Evolutionary conservation across 2,888 invertebrate species (phyloP).

Genomic region (Dexiosoma caninum): DNA sequence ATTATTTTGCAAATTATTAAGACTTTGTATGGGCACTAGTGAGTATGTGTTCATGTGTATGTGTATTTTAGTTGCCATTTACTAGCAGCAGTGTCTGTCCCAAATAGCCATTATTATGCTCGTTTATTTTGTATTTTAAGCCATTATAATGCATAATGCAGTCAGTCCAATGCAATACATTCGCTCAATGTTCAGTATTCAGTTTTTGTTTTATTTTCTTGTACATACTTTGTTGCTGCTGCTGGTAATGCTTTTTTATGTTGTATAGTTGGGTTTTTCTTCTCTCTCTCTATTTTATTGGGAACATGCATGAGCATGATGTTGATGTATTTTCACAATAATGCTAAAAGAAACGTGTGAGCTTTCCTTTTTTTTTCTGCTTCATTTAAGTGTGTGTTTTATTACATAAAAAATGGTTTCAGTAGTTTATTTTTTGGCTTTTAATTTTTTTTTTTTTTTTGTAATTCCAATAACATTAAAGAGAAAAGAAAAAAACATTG

Average conservation of each 20-base stretch:
- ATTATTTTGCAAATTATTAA: background rate
- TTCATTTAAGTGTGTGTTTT: conserved; percentile 1
- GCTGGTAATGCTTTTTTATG: background rate
- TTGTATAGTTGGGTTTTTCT: too few relatives aligned
- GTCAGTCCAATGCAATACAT: conserved; percentile 48
- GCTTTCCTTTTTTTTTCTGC: background rate
- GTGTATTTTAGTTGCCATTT: conserved; percentile 1
- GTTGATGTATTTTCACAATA: conserved; percentile 59
- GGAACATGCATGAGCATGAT: conserved; percentile 26
- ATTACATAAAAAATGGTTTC: background rate
- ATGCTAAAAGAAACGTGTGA: conserved; percentile 26
- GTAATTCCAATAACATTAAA: background rate
- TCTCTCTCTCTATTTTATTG: conserved; percentile 4
- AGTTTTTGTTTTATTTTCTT: conserved; percentile 1
- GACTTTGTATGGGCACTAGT: too few relatives aligned
- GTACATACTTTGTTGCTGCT: background rate
- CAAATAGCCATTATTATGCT: conserved; percentile 58
- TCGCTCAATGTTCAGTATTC: conserved; percentile 16
- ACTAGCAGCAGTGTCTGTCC: conserved; percentile 19
- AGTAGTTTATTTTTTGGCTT: background rate
- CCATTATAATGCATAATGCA: conserved; percentile 61
- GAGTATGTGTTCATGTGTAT: too few relatives aligned
- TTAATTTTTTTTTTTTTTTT: background rate
- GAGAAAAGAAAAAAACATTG: background rate
- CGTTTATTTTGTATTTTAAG: conserved; percentile 62